phyloP scores from a whole-genome alignment of 1,140 invertebrate genomes.

The Eriocheir sinensis region DNA sequence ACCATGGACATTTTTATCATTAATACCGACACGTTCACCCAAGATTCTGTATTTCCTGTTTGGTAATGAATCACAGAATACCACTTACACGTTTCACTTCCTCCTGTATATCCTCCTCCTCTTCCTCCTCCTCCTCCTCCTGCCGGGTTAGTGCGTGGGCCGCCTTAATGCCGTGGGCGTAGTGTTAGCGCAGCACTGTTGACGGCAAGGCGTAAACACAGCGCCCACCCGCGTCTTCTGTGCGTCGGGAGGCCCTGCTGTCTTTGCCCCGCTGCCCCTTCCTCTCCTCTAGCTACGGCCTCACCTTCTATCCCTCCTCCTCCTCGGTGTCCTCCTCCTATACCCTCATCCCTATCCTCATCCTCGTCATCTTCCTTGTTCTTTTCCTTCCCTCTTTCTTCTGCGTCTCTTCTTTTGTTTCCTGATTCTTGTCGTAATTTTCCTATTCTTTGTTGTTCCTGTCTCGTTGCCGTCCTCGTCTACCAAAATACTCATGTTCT shows the following conservation, averaged over 20 bases:
- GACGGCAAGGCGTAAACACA: constrained; percentile 65
- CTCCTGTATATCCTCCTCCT: constrained; percentile 5
- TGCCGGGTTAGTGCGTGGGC: constrained; percentile 6
- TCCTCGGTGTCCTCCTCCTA: not conserved
- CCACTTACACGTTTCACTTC: not conserved
- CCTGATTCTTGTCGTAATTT: not conserved
- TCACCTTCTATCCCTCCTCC: not conserved
- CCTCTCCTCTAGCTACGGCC: not conserved
- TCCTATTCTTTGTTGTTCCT: not conserved
- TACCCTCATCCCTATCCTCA: not conserved
- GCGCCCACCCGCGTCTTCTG: constrained; percentile 47
- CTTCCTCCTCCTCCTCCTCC: not conserved
- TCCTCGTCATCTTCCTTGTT: not conserved
- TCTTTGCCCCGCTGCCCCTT: not conserved
- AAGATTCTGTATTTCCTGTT: not conserved
- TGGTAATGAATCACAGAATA: not conserved
- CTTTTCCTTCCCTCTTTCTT: not conserved
- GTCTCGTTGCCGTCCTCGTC: not conserved
- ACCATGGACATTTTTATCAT: too few species aligned
- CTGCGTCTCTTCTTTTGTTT: not conserved
- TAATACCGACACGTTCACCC: not conserved
- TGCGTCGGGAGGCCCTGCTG: not conserved
- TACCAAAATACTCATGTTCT: not conserved
- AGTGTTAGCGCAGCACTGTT: constrained; percentile 72
- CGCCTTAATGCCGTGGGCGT: constrained; percentile 71